These are phyloP conservation scores for Camelus bactrianus DNA, from an alignment of 2,113 vertebrate genomes.

Conservation along the genomic window DNA sequence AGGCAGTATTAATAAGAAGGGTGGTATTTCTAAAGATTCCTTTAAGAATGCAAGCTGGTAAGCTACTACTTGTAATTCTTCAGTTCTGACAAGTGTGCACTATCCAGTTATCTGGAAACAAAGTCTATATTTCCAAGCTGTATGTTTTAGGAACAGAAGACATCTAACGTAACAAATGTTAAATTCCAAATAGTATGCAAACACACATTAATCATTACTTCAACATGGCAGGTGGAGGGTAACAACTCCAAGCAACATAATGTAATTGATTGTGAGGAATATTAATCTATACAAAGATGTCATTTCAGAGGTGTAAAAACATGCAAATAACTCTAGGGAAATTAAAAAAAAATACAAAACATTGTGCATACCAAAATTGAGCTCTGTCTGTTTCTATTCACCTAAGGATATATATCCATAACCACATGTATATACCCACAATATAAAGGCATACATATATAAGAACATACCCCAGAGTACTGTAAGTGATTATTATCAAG, in stretches of 20 bases:
- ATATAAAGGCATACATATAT: not conserved
- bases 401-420: not conserved
- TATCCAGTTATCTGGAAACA: not conserved
- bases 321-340: not conserved
- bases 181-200: not conserved
- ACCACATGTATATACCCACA: not conserved
- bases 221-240: rapidly evolving
- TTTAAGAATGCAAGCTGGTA: conserved; percentile 63
- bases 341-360: not conserved
- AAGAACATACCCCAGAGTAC: not conserved
- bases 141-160: not conserved
- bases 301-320: not conserved
- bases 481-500: not conserved
- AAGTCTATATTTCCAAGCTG: not conserved
- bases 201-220: not conserved
- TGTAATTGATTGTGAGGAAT: conserved; percentile 8
- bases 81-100: not conserved
- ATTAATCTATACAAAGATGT: not conserved
- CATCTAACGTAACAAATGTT: not conserved
- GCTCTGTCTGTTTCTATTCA: not conserved
- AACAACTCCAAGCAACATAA: not conserved
- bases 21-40: conserved; percentile 18
- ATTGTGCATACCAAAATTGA: not conserved
- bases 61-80: conserved; percentile 46
- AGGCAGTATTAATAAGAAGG: conserved; percentile 33